Evolutionary conservation across 2,888 invertebrate species (phyloP).

Genomic region (Drosophila aldrichi): DNA sequence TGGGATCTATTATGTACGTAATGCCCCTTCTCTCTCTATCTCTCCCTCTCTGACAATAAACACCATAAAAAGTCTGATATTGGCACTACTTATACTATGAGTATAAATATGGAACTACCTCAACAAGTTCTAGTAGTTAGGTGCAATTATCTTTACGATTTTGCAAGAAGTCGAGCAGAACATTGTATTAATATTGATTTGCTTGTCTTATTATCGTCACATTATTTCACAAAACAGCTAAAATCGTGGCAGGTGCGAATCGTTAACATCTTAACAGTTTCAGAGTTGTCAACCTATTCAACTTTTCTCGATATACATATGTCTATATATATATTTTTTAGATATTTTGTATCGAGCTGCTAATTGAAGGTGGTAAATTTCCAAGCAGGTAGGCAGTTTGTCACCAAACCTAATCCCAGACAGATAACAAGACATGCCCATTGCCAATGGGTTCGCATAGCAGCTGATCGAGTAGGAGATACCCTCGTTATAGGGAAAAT

Average conservation of each 20-base stretch:
- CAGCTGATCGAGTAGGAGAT: neutral
- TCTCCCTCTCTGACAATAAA: constrained; percentile 12
- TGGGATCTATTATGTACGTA: neutral
- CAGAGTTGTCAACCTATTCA: constrained; percentile 34
- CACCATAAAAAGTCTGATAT: constrained; percentile 14
- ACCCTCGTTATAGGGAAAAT: neutral
- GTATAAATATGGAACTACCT: constrained; percentile 47
- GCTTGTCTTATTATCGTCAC: constrained; percentile 11
- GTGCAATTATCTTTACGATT: constrained; percentile 59
- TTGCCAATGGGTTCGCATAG: neutral
- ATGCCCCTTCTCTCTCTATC: neutral
- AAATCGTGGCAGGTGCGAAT: constrained; percentile 39
- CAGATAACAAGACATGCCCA: constrained; percentile 53
- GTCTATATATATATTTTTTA: neutral
- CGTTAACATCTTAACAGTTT: constrained; percentile 13
- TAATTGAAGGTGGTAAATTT: constrained; percentile 52
- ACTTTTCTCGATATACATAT: constrained; percentile 3
- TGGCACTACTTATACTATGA: neutral
- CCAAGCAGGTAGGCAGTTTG: constrained; percentile 26
- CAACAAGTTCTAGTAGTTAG: constrained; percentile 42
- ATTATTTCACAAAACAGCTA: constrained; percentile 45
- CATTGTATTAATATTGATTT: constrained; percentile 18
- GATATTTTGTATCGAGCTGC: constrained; percentile 26
- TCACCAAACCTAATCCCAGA: constrained; percentile 51
- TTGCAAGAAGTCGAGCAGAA: constrained; percentile 40